Conservation (phyloP, 1,140 invertebrate genomes). For the Leptinotarsa lineolata region DNA sequence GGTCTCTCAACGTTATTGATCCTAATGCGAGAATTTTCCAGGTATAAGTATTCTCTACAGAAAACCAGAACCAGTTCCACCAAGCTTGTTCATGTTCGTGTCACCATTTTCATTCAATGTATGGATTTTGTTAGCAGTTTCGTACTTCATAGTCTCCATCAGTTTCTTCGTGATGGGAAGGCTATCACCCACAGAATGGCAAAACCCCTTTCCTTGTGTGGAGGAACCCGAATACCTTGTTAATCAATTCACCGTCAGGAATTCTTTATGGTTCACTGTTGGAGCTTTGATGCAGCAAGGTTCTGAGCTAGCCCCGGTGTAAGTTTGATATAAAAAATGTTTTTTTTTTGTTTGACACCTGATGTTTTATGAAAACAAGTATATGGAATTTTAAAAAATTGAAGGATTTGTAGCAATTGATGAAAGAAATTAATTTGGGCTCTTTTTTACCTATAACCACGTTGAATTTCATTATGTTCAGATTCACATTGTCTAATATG, state of each 20-base stretch:
- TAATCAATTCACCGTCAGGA: slow-evolving; percentile 71
- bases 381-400: too few species aligned
- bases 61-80: slow-evolving; percentile 70
- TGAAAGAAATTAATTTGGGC: too few species aligned
- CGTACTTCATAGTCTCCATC: slow-evolving; percentile 74
- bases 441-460: too few species aligned
- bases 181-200: slow-evolving; percentile 76
- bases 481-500: too few species aligned
- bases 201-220: slow-evolving; percentile 74
- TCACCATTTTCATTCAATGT: slow-evolving; percentile 78
- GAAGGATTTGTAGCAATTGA: too few species aligned
- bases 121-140: slow-evolving; percentile 75
- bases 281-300: slow-evolving; percentile 83
- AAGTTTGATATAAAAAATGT: slow-evolving; percentile 31
- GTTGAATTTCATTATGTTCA: too few species aligned
- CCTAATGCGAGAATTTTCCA: slow-evolving; percentile 30
- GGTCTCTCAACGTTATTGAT: too few species aligned
- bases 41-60: slow-evolving; percentile 78
- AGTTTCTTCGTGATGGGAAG: slow-evolving; percentile 76
- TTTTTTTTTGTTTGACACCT: neutral
- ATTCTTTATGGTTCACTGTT: slow-evolving; percentile 61
- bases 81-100: slow-evolving; percentile 78
- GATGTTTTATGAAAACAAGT: too few species aligned
- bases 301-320: slow-evolving; percentile 78
- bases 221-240: slow-evolving; percentile 68